Evolutionary conservation across 2,888 invertebrate species (phyloP), one percentile per base, ranked within the genome.

Genomic region (Drosophila emarginata): DNA sequence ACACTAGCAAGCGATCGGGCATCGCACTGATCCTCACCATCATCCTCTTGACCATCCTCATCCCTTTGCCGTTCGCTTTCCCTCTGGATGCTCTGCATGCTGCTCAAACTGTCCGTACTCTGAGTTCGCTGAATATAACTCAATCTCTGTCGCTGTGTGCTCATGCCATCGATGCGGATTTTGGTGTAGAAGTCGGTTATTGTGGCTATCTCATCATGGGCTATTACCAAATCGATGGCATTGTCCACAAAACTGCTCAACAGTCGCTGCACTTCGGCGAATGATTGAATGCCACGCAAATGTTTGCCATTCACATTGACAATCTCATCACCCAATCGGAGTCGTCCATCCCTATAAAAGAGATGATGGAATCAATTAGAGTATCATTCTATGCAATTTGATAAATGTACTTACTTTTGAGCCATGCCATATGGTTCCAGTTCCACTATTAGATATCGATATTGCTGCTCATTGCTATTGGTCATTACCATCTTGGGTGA

Each of bases 241-340:
- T 91, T 91, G 69, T 91, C 90, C 36, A 90, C 88, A 59, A 92
- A 92, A 58, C 87, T 89, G 60, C 89, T 90, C 2, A 92, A 80
- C 15, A 94, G 92, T 54, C 94, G 92, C 80, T 94, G 94, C 15
- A 94, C 94, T 79, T 95, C 95, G 87, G 94, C 93, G 65, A 94
- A 92, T 5, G 95, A 94, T 51, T 95, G 93, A 63, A 97, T 93
- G 1, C 96, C 96, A 72, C 95, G 94, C 67, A 98, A 92, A 74
- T 96, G 94, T 87, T 94, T 94, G 9, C 97, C 97, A 91, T 97
- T 97, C 32, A 97, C 96, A 91, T 96, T 96, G 11, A 97, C 95
- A 74, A 98, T 95, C 93, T 97, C 97, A 92, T 98, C 98, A 12
- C 97, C 97, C 67, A 96, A 94, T 83, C 95, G 93, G 71, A 98